Conservation (phyloP, 2,113 vertebrate genomes). For the Micromys minutus region DNA sequence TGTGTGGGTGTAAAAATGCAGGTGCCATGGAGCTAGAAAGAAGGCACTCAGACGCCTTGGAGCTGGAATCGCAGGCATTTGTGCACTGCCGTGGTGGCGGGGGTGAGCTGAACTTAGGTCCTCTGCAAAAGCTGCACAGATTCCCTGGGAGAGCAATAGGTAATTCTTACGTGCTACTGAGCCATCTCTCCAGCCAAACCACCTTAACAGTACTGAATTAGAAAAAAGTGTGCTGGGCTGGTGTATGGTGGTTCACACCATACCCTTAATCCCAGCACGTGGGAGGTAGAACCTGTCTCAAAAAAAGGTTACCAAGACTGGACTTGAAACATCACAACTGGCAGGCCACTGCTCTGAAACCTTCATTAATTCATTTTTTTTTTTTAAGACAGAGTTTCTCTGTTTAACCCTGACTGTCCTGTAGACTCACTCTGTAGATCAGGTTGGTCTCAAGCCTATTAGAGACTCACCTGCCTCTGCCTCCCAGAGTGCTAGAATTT, state of each 20-base stretch:
- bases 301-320: neutral
- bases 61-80: too few relatives aligned
- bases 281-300: neutral
- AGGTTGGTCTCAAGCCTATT: neutral
- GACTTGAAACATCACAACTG: neutral
- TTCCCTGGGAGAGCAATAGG: neutral
- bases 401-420: too few relatives aligned
- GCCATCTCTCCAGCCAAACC: neutral
- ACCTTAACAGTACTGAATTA: neutral
- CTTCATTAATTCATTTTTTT: neutral
- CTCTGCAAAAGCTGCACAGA: too few relatives aligned
- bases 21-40: too few relatives aligned
- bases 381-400: too few relatives aligned
- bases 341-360: neutral
- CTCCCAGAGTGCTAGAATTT: neutral
- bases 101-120: too few relatives aligned
- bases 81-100: too few relatives aligned
- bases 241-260: neutral
- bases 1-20: neutral
- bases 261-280: neutral
- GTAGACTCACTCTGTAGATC: too few relatives aligned
- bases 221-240: neutral
- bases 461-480: neutral
- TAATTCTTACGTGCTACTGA: neutral
- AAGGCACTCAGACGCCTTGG: too few relatives aligned